Evolutionary conservation across 64 coral and sea anemone species (phyloP).

Genomic region (Montipora foliosa): DNA sequence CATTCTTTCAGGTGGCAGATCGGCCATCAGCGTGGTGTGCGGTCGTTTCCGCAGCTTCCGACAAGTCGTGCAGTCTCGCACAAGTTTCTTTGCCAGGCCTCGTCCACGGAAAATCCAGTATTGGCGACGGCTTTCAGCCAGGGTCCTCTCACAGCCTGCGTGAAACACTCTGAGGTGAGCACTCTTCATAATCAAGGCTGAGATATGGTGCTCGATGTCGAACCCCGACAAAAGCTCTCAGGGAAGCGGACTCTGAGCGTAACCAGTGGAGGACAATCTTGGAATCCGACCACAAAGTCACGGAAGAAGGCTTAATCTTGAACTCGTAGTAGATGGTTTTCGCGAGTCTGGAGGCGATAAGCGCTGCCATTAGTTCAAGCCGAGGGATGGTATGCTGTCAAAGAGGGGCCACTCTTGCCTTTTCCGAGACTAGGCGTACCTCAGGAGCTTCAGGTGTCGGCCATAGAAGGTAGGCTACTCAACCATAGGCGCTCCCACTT

Average conservation of each 20-base stretch:
- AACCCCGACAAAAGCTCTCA: conserved; percentile 54
- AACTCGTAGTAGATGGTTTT: conserved; percentile 23
- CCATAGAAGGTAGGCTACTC: conserved; percentile 39
- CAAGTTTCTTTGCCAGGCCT: too few species aligned
- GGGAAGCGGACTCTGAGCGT: conserved; percentile 4
- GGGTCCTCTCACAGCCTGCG: too few species aligned
- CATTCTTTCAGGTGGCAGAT: too few species aligned
- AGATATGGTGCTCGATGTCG: background rate
- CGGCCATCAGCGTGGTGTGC: too few species aligned
- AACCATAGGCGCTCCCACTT: background rate
- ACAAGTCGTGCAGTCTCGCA: too few species aligned
- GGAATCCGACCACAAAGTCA: conserved; percentile 42
- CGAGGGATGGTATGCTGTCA: conserved; percentile 63
- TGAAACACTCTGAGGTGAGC: too few species aligned
- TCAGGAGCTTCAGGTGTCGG: background rate
- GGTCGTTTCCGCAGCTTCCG: too few species aligned
- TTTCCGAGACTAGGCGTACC: conserved; percentile 15
- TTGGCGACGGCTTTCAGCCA: too few species aligned
- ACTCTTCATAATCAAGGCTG: too few species aligned
- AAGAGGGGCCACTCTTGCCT: conserved; percentile 56
- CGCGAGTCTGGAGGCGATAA: conserved; percentile 45
- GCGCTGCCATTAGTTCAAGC: conserved; percentile 56
- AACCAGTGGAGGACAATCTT: conserved; percentile 30
- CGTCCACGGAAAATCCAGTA: too few species aligned
- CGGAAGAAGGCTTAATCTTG: conserved; percentile 16